Evolutionary conservation across 1,140 invertebrate species (phyloP).

Genomic region (Drosophila mayri): DNA sequence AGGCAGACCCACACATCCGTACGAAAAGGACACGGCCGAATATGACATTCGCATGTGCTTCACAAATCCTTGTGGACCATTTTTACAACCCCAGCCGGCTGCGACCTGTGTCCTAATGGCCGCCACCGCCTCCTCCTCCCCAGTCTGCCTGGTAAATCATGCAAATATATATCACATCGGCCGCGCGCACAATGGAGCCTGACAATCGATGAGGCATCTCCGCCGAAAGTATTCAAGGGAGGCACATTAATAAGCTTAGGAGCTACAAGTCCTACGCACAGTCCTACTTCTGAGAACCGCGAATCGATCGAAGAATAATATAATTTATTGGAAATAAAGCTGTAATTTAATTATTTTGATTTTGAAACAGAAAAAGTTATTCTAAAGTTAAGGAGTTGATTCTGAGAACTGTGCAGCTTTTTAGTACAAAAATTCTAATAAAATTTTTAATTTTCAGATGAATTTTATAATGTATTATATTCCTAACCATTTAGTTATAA

Average conservation of each 20-base stretch:
- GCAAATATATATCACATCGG: constrained; percentile 29
- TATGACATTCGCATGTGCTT: constrained; percentile 45
- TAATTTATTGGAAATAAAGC: not conserved
- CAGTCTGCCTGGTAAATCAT: constrained; percentile 34
- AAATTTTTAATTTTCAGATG: too few relatives aligned
- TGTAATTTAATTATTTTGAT: not conserved
- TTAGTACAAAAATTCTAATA: not conserved
- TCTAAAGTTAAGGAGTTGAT: not conserved
- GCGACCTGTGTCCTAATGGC: constrained; percentile 21
- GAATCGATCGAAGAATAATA: not conserved
- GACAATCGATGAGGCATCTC: constrained; percentile 32
- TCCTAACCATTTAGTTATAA: not conserved
- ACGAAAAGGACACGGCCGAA: constrained; percentile 18
- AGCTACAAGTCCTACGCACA: not conserved
- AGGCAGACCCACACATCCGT: constrained; percentile 15
- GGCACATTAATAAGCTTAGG: constrained; percentile 25
- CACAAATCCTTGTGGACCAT: constrained; percentile 34
- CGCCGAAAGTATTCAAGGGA: constrained; percentile 13
- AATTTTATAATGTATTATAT: not conserved
- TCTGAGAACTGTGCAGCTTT: not conserved
- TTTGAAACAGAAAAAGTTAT: not conserved
- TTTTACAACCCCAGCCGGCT: constrained; percentile 39
- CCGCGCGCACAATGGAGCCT: constrained; percentile 18
- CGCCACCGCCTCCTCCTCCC: not conserved
- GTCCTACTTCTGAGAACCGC: constrained; percentile 2